Evolutionary conservation across 2,888 invertebrate species (phyloP), one percentile per base, ranked within the genome.

Genomic region (Agonum fuliginosum): DNA sequence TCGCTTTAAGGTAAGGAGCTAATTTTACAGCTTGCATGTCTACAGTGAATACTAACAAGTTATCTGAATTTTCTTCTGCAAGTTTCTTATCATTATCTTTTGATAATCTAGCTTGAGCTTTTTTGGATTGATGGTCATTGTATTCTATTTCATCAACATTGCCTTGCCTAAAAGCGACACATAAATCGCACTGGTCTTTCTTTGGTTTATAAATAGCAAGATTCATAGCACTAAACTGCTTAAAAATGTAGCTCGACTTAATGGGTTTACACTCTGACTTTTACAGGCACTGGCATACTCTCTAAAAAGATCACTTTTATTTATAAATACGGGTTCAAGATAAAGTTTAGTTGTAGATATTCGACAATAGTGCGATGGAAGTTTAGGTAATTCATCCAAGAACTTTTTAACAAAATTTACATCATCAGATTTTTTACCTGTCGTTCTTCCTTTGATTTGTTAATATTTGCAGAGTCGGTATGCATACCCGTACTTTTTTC

Each of bases 1-100:
- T 79, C 27, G 81, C 81, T 4, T 72, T 69, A 71, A 82, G 20
- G 8, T 78, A 78, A 3, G 83, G 82, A 48, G 79, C 78, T 4
- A 81, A 34, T 58, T 81, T 79, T 0, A 84, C 82, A 6, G 80
- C 79, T 74, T 83, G 81, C 8, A 83, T 14, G 65, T 83, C 82
- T 62, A 78, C 71, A 17, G 81, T 82, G 34, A 82, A 77, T 17
- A 78, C n/a, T n/a, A 73, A 41, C 80, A 78, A 46, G n/a, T 79
- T 62, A n/a, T 74, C 80, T 41, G 10, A 8, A 41, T 41, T 41
- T 70, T 69, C 37, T 58, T 79, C 12, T 12, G 81, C 81, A 51
- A 78, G 19, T 1, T 71, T 76, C 80, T 81, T 81, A 51, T 82
- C 82, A 67, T 65, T 76, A 22, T 62, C 75, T 80, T 82, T 82